A percentile compares a stretch with the other conserved stretches of the same genome.
Evolutionary conservation across 1,140 invertebrate genomes (phyloP).

Genomic region (Zaprionus inermis): DNA sequence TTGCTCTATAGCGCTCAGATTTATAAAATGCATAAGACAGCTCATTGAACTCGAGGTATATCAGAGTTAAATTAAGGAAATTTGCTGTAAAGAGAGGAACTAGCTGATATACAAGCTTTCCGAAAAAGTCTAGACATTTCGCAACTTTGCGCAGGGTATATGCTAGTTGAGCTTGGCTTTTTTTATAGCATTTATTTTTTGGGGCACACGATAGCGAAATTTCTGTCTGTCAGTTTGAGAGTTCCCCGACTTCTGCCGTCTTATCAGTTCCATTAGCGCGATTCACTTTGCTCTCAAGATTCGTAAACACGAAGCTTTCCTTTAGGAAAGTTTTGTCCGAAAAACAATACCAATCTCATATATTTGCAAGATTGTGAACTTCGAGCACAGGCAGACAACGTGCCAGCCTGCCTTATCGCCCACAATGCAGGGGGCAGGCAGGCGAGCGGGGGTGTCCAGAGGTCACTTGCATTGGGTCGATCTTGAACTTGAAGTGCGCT

Average conservation of each 20-base stretch:
- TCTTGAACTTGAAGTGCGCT: conserved; percentile 61
- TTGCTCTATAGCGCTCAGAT: too few species aligned
- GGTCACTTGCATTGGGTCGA: conserved; percentile 7
- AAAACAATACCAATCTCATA: conserved; percentile 28
- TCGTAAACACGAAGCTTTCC: conserved; percentile 47
- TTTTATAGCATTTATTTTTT: neutral
- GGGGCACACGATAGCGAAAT: neutral
- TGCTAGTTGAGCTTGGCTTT: neutral
- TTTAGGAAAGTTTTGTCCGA: conserved; percentile 57
- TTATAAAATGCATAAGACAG: neutral
- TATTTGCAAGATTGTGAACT: neutral
- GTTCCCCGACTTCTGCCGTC: conserved; percentile 18
- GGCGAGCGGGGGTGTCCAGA: neutral
- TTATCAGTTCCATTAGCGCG: conserved; percentile 37
- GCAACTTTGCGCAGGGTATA: neutral
- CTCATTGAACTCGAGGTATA: neutral
- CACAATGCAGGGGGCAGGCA: neutral
- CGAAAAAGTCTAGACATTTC: neutral
- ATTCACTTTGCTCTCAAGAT: conserved; percentile 29
- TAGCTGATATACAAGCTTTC: neutral
- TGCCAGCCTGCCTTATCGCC: conserved; percentile 44
- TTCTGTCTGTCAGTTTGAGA: neutral
- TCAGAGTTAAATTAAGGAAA: neutral
- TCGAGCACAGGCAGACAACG: conserved; percentile 53
- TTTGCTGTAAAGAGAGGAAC: neutral